Conservation (phyloP, 2,888 invertebrate genomes). For the Eupelmus urozonus region DNA sequence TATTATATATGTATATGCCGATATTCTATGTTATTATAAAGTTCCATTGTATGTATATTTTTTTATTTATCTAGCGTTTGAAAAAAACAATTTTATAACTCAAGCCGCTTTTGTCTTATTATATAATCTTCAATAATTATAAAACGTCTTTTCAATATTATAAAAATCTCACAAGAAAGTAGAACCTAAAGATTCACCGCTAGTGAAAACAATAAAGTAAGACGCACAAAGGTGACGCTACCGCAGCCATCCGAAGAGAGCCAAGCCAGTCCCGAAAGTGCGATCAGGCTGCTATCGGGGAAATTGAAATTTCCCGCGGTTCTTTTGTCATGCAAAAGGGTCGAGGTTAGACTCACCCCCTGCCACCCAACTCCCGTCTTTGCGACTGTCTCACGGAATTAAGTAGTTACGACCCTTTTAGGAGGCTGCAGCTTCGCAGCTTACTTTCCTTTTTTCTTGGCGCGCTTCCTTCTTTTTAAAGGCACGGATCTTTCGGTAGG, state of each 20-base stretch:
- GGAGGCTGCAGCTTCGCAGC: conserved; percentile 62
- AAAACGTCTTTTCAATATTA: too few species aligned
- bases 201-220: neutral
- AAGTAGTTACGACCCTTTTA: conserved; percentile 71
- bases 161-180: too few species aligned
- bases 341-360: neutral
- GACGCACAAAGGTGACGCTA: neutral
- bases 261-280: neutral
- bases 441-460: conserved; percentile 53
- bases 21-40: neutral
- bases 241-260: neutral
- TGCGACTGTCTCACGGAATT: conserved; percentile 72
- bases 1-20: too few species aligned
- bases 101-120: too few species aligned
- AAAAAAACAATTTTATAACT: too few species aligned
- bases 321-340: conserved; percentile 72
- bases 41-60: neutral
- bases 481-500: conserved; percentile 63
- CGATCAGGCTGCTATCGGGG: neutral
- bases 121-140: too few species aligned
- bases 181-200: too few species aligned
- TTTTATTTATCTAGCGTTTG: too few species aligned
- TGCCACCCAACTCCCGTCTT: conserved; percentile 47
- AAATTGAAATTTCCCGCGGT: conserved; percentile 72
- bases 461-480: conserved; percentile 48